These are phyloP conservation scores for Acipenser transmontanus DNA, from an alignment of 2,797 vertebrate genomes.

Conservation along the genomic window DNA sequence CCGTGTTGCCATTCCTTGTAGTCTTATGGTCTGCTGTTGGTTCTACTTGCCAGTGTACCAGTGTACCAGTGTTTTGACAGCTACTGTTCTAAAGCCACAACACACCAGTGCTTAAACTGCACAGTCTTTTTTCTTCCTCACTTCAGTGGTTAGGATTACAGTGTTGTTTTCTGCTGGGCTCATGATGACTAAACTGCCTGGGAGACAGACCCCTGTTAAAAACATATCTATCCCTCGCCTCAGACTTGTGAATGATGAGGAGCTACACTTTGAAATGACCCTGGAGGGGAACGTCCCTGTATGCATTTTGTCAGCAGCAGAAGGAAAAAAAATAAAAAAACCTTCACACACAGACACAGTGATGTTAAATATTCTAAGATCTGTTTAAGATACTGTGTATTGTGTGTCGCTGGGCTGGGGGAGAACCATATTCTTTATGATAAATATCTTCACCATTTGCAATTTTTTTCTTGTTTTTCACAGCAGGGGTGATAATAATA, in stretches of 20 bases:
- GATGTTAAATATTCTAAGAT: conserved; percentile 50
- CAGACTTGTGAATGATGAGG: conserved; percentile 65
- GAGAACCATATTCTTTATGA: too few species aligned
- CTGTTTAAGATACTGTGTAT: conserved; percentile 50
- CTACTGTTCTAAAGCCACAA: neutral
- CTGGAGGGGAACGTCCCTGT: conserved; percentile 55
- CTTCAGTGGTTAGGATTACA: conserved; percentile 49
- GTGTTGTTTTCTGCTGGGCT: conserved; percentile 54
- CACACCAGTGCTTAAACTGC: neutral
- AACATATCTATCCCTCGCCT: conserved; percentile 62
- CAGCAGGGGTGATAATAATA: too few species aligned
- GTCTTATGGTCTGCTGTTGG: neutral
- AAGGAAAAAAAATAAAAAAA: conserved; percentile 17
- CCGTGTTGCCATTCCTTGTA: too few species aligned
- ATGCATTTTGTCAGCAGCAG: conserved; percentile 66
- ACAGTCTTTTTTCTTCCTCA: conserved; percentile 48
- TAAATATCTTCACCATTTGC: too few species aligned
- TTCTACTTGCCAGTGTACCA: too few species aligned
- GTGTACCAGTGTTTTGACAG: neutral
- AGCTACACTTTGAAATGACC: conserved; percentile 63
- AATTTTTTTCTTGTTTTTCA: too few species aligned
- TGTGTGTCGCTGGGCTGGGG: conserved; percentile 34
- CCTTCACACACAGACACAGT: conserved; percentile 35
- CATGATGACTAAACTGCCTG: conserved; percentile 61
- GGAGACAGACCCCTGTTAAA: conserved; percentile 68